phyloP scores from a whole-genome alignment of 2,888 invertebrate genomes.

The Syrista parreyssii region DNA sequence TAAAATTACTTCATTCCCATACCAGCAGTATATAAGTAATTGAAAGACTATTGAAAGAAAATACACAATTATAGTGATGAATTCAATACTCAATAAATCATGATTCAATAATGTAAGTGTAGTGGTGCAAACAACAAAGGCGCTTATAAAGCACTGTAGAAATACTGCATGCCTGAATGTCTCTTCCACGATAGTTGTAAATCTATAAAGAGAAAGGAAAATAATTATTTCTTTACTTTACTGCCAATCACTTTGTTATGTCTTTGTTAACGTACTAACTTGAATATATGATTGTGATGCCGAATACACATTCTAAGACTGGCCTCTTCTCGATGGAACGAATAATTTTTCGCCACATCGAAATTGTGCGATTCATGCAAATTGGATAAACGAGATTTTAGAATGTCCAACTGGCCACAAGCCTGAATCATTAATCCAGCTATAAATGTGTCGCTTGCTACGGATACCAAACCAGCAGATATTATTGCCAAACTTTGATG shows the following conservation, averaged over 20 bases:
- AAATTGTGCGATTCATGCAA: not conserved
- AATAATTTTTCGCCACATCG: not conserved
- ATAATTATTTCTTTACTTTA: not conserved
- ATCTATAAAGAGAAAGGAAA: not conserved
- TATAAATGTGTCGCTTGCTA: constrained; percentile 17
- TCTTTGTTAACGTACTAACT: constrained; percentile 11
- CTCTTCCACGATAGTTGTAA: no score
- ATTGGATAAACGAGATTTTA: constrained; percentile 32
- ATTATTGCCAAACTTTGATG: constrained; percentile 17
- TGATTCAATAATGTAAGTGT: constrained; percentile 27
- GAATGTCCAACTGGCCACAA: constrained; percentile 29
- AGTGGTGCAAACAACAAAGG: constrained; percentile 20
- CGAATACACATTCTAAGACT: constrained; percentile 5
- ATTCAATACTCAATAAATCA: constrained; percentile 16
- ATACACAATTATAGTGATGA: constrained; percentile 19
- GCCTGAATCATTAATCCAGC: constrained; percentile 27
- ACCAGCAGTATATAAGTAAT: constrained; percentile 39
- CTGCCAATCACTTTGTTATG: no score
- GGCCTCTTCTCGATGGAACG: not conserved
- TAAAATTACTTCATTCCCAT: constrained; percentile 33
- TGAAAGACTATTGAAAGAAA: constrained; percentile 29
- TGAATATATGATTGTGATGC: constrained; percentile 22
- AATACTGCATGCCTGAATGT: no score
- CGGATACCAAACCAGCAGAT: constrained; percentile 12
- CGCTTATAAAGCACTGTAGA: no score